Percentiles rank a stretch among this genome's conserved stretches.
Conservation (phyloP, 2,797 vertebrate species). For the Semaprochilodus insignis region DNA sequence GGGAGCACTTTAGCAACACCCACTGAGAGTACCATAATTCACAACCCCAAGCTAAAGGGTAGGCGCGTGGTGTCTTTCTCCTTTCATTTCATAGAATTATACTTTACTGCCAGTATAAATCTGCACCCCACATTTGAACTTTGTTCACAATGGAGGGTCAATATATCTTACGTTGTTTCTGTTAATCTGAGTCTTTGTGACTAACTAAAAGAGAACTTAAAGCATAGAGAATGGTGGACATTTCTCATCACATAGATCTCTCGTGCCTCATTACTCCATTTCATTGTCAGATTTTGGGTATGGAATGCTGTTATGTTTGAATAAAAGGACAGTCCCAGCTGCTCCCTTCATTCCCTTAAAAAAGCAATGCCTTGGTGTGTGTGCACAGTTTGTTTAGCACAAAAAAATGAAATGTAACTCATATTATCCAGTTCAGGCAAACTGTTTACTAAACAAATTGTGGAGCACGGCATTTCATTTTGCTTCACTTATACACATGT, state of each 20-base stretch:
- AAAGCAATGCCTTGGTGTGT: background rate
- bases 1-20: constrained; percentile 65
- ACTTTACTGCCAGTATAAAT: constrained; percentile 32
- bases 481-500: constrained; percentile 57
- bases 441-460: constrained; percentile 63
- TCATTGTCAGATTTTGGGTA: constrained; percentile 5
- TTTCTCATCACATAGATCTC: background rate
- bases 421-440: constrained; percentile 62
- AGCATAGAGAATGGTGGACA: background rate
- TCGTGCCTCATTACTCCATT: background rate
- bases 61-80: constrained; percentile 49
- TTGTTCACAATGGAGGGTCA: background rate
- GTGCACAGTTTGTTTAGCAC: constrained; percentile 25
- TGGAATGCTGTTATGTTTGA: background rate
- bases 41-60: constrained; percentile 66
- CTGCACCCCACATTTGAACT: constrained; percentile 43
- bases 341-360: constrained; percentile 2
- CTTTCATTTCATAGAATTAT: constrained; percentile 57
- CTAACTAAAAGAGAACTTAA: background rate
- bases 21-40: constrained; percentile 64
- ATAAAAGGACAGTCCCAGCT: background rate
- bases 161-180: background rate
- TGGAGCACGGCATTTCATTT: constrained; percentile 53
- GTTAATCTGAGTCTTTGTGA: no score
- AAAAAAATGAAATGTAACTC: constrained; percentile 66